A percentile compares a stretch with the other conserved stretches of the same genome.
phyloP scores from a whole-genome alignment of 2,888 invertebrate genomes.

The Helobdella robusta region DNA sequence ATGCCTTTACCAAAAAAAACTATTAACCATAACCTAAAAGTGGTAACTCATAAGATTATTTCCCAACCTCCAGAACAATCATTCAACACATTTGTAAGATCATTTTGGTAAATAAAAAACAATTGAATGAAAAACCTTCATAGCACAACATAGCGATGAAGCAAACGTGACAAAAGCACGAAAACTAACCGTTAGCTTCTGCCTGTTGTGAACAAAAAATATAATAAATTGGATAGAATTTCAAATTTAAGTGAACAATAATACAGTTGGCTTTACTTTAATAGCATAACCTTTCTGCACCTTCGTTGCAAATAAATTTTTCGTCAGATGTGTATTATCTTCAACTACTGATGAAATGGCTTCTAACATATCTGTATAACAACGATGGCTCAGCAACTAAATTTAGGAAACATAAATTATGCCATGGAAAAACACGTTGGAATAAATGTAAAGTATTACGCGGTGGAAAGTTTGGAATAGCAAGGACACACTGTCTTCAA shows the following conservation, averaged over 20 bases:
- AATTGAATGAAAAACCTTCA: no score
- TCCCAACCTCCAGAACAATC: no score
- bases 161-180: not conserved
- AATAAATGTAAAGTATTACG: constrained; percentile 48
- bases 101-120: no score
- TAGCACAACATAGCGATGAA: not conserved
- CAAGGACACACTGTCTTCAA: constrained; percentile 54
- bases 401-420: not conserved
- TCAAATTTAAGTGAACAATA: constrained; percentile 1
- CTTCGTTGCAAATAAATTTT: constrained; percentile 54
- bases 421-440: not conserved
- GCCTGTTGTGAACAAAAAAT: constrained; percentile 36
- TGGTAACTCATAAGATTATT: no score
- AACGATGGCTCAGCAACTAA: constrained; percentile 50
- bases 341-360: constrained; percentile 55
- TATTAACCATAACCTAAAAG: no score
- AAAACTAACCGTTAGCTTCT: constrained; percentile 41
- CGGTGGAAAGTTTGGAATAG: constrained; percentile 56
- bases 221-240: constrained; percentile 4
- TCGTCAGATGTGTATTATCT: constrained; percentile 54
- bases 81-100: no score
- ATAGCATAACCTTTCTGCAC: constrained; percentile 68
- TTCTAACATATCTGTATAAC: constrained; percentile 53
- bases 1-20: no score
- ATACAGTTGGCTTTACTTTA: constrained; percentile 50